Evolutionary conservation across 2,113 vertebrate genomes (phyloP), one percentile per base, ranked within the genome.

Genomic region (Otus sunia): DNA sequence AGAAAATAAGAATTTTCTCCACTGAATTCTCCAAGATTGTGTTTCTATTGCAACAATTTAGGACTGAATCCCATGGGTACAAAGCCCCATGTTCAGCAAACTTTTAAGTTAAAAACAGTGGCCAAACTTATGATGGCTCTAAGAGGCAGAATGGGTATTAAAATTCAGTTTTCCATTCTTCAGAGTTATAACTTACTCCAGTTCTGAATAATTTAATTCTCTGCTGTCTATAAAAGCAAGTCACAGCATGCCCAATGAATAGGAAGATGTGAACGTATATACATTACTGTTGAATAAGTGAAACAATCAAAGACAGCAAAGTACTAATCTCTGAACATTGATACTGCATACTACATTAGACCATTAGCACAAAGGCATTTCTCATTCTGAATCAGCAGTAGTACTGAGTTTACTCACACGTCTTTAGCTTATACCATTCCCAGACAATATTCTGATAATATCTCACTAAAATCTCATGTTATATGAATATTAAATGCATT

Each of bases 331-430:
- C 47, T 79, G 56, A 72, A 52, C 29, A 22, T 4, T 53, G 41
- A 53, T 37, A 55, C 0, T 20, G 43, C 0, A 1, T 29, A 23
- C 26, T 56, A 47, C 3, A 8, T 56, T 13, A 60, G 17, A 56
- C 13, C 3, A 32, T 13, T 29, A 62, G 27, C 32, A 86, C 9
- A 69, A 67, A 19, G 12, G n/a, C 23, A 53, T 71, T 91, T 88
- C 62, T 86, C 27, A 50, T 18, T 77, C 50, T 56, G 67, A 80
- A 71, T 27, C n/a, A 59, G 23, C 18, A 55, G 18, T 0, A 52
- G 11, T 52, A 60, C 30, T n/a, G 15, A 78, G 32, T 90, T 75
- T 69, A 59, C 34, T 88, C 56, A 68, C 16, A 64, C 3, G 19
- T 45, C 59, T 86, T 92, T 69, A 79, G 22, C 25, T 49, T 36